These are phyloP conservation scores for Stegophylla sp. DNA, from an alignment of 2,888 invertebrate species.

Conservation along the genomic window DNA sequence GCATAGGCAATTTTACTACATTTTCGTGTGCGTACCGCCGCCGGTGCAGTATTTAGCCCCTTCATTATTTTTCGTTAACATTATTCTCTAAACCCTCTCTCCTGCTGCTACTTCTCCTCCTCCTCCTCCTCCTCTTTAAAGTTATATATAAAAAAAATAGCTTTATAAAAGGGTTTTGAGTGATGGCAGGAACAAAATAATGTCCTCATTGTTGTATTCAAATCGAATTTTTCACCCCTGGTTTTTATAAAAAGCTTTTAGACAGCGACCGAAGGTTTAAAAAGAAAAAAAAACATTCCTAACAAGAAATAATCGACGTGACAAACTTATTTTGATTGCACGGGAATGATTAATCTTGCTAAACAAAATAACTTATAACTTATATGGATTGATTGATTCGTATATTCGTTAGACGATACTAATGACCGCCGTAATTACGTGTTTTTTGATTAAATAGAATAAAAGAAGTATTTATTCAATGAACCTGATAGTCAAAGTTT, in stretches of 20 bases:
- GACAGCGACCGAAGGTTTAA: slow-evolving; percentile 14
- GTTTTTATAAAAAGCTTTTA: slow-evolving; percentile 41
- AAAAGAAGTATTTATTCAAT: slow-evolving; percentile 3
- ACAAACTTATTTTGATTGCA: slow-evolving; percentile 47
- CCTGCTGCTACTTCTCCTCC: not conserved
- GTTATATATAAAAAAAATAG: slow-evolving; percentile 1
- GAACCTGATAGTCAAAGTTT: not conserved
- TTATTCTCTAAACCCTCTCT: slow-evolving; percentile 6
- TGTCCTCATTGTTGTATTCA: slow-evolving; percentile 47
- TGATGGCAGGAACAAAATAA: slow-evolving; percentile 42
- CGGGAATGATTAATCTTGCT: slow-evolving; percentile 32
- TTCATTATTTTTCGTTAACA: slow-evolving; percentile 42
- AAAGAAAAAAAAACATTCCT: slow-evolving; percentile 20
- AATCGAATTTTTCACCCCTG: slow-evolving; percentile 37
- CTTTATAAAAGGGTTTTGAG: slow-evolving; percentile 48
- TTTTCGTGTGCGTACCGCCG: slow-evolving; percentile 1
- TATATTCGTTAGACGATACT: slow-evolving; percentile 28
- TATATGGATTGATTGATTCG: slow-evolving; percentile 40
- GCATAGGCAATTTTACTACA: slow-evolving; percentile 47
- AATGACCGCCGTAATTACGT: slow-evolving; percentile 23
- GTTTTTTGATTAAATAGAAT: not conserved
- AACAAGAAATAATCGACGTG: slow-evolving; percentile 47
- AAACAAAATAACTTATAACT: slow-evolving; percentile 8
- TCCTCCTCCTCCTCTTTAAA: not conserved
- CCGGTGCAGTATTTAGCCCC: slow-evolving; percentile 19